phyloP scores from a whole-genome alignment of 2,888 invertebrate genomes.

The Lithophane semibrunnea region DNA sequence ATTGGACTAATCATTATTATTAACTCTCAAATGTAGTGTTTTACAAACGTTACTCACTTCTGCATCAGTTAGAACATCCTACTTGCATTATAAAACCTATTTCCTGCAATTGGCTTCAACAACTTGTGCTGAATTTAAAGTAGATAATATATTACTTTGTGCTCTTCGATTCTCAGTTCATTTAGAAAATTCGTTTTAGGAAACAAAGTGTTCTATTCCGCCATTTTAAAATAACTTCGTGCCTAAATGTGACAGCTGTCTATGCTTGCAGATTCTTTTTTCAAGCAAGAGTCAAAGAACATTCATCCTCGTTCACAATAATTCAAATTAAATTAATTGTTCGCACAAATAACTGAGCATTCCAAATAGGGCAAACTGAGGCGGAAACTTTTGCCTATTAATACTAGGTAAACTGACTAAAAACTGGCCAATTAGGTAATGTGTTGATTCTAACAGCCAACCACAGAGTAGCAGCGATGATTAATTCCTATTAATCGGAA shows the following conservation, averaged over 20 bases:
- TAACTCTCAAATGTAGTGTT: constrained; percentile 2
- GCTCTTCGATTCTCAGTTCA: constrained; percentile 2
- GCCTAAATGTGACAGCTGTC: constrained; percentile 25
- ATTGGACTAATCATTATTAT: neutral
- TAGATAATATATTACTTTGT: constrained; percentile 6
- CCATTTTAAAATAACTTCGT: constrained; percentile 43
- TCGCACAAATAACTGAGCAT: constrained; percentile 24
- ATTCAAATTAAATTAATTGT: constrained; percentile 43
- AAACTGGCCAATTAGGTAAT: constrained; percentile 65
- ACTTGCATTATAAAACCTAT: constrained; percentile 47
- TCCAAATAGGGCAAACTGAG: constrained; percentile 44
- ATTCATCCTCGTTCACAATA: constrained; percentile 41
- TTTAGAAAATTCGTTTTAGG: constrained; percentile 20
- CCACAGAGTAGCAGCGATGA: constrained; percentile 62
- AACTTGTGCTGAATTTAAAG: constrained; percentile 51
- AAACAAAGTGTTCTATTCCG: constrained; percentile 1
- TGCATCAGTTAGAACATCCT: constrained; percentile 16
- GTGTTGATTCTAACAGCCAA: constrained; percentile 61
- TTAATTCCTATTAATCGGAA: constrained; percentile 61
- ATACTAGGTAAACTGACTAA: constrained; percentile 63
- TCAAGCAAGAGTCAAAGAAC: constrained; percentile 5
- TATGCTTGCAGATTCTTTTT: neutral
- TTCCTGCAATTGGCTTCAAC: constrained; percentile 50
- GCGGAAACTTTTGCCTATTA: constrained; percentile 64
- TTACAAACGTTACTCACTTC: constrained; percentile 11